Evolutionary conservation across 2,797 vertebrate species (phyloP).

Genomic region (Sternotherus odoratus): DNA sequence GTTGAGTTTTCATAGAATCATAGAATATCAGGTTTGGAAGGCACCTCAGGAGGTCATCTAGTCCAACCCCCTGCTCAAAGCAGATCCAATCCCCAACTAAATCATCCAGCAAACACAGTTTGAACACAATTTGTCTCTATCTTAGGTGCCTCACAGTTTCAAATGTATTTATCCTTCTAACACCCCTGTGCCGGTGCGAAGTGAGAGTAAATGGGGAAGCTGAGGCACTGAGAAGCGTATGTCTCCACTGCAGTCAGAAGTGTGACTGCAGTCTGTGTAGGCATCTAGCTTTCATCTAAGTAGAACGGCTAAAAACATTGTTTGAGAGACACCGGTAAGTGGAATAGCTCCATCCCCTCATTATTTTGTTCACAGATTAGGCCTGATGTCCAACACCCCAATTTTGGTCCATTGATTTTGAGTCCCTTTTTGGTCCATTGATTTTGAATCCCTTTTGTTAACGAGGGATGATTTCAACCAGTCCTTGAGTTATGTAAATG

Average conservation of each 20-base stretch:
- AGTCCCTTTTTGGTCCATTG: not conserved
- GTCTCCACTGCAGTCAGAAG: not conserved
- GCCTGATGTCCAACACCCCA: not conserved
- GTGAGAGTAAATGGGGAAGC: not conserved
- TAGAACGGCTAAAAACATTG: too few relatives aligned
- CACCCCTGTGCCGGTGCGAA: not conserved
- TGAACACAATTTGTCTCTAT: not conserved
- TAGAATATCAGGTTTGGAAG: too few relatives aligned
- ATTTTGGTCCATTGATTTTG: not conserved
- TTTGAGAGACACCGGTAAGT: too few relatives aligned
- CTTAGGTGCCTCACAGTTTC: not conserved
- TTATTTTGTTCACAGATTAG: not conserved
- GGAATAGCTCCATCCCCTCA: too few relatives aligned
- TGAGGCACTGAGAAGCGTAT: not conserved
- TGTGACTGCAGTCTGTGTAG: not conserved
- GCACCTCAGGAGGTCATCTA: too few relatives aligned
- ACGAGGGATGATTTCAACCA: not conserved
- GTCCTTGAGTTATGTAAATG: not conserved
- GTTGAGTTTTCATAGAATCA: not conserved
- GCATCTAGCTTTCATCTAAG: too few relatives aligned
- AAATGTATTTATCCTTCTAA: not conserved
- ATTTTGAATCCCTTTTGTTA: not conserved
- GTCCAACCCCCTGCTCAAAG: too few relatives aligned
- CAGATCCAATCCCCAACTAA: too few relatives aligned
- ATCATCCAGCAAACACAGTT: not conserved